phyloP scores from a whole-genome alignment of 2,113 vertebrate species.

The Hystrix cristata region DNA sequence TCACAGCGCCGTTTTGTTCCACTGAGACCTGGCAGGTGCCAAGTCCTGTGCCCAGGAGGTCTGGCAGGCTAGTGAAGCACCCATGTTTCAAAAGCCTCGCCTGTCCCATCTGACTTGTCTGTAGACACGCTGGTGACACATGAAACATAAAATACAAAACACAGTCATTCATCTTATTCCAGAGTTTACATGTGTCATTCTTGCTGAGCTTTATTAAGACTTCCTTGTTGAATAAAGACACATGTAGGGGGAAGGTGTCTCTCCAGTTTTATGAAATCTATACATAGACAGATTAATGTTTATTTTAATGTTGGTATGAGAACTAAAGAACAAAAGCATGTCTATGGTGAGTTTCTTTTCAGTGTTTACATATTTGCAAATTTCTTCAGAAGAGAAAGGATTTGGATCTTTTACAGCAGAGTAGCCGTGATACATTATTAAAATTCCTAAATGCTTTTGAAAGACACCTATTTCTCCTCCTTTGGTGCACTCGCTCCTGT shows the following conservation, averaged over 20 bases:
- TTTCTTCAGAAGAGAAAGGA: background rate
- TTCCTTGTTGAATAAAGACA: background rate
- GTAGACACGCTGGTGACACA: background rate
- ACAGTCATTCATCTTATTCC: background rate
- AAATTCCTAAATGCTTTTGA: background rate
- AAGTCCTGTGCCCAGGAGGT: background rate
- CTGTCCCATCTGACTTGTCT: background rate
- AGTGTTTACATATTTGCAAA: background rate
- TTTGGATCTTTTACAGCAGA: background rate
- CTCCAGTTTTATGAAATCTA: background rate
- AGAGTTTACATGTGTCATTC: background rate
- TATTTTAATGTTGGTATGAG: background rate
- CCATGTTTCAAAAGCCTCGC: background rate
- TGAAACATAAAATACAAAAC: background rate
- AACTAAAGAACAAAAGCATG: background rate
- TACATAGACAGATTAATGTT: background rate
- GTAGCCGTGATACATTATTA: background rate
- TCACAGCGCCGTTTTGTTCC: background rate
- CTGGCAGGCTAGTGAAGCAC: background rate
- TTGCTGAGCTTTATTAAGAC: background rate
- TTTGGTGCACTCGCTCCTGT: background rate
- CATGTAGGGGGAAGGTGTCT: background rate
- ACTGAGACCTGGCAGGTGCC: background rate
- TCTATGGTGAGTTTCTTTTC: background rate
- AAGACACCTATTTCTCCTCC: background rate